Conservation (phyloP, 1,140 invertebrate genomes). For the Drosophila novamexicana region DNA sequence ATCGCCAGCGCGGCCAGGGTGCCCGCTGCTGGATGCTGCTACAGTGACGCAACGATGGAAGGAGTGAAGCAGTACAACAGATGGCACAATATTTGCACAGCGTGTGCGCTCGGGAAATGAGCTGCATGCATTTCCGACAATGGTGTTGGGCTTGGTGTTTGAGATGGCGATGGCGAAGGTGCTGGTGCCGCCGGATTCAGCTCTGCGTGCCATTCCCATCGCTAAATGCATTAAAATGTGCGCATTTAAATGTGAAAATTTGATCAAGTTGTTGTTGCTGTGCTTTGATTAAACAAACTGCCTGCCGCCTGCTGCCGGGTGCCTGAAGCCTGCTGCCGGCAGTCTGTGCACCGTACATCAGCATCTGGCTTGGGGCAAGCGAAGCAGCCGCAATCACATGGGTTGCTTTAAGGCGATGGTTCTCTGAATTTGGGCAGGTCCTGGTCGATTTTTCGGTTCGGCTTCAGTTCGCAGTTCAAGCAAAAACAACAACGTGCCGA, state of each 20-base stretch:
- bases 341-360: slow-evolving; percentile 18
- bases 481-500: slow-evolving; percentile 28
- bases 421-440: slow-evolving; percentile 24
- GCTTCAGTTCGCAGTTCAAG: neutral
- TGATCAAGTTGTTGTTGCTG: slow-evolving; percentile 42
- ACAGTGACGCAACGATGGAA: neutral
- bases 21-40: no score
- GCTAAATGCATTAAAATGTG: slow-evolving; percentile 44
- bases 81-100: slow-evolving; percentile 47
- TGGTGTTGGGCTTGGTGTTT: neutral
- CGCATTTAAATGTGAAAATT: slow-evolving; percentile 47
- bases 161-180: neutral
- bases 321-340: neutral
- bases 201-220: neutral
- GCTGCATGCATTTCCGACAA: slow-evolving; percentile 50
- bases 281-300: slow-evolving; percentile 43
- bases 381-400: slow-evolving; percentile 39
- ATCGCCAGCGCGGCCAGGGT: slow-evolving; percentile 13
- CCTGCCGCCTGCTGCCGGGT: neutral
- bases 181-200: neutral
- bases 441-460: neutral
- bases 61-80: slow-evolving; percentile 8
- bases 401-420: slow-evolving; percentile 20
- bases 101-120: slow-evolving; percentile 55
- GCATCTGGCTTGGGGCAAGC: slow-evolving; percentile 4